Evolutionary conservation across 2,888 invertebrate genomes (phyloP).

Genomic region (Incurvaria masculella): DNA sequence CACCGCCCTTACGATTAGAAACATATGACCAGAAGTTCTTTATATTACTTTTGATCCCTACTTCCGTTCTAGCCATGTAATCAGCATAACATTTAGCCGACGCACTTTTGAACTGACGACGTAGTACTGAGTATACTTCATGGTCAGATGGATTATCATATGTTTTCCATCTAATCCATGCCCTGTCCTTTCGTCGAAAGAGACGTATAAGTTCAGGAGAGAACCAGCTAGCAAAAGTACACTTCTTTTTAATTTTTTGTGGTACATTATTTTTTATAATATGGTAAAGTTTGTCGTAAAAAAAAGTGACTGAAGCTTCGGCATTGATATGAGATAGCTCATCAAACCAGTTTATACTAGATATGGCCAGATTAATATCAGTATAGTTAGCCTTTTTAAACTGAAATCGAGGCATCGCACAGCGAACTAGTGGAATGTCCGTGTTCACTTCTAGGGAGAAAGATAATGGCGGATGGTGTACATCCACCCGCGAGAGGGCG

Average conservation of each 20-base stretch:
- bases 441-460: not conserved
- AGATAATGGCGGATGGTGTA: not conserved
- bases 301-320: not conserved
- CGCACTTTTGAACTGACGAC: conserved; percentile 11
- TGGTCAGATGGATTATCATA: conserved; percentile 12
- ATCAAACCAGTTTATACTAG: not conserved
- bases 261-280: conserved; percentile 12
- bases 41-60: conserved; percentile 8
- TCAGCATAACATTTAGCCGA: conserved; percentile 6
- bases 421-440: not conserved
- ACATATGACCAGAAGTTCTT: conserved; percentile 12
- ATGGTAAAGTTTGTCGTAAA: conserved; percentile 9
- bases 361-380: not conserved
- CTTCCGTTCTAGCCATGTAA: conserved; percentile 9
- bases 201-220: conserved; percentile 9
- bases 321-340: not conserved
- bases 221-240: conserved; percentile 10
- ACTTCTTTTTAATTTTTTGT: conserved; percentile 1
- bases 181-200: conserved; percentile 11
- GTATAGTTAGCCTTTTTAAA: not conserved
- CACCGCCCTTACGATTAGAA: not conserved
- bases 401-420: not conserved
- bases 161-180: conserved; percentile 14
- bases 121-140: conserved; percentile 8
- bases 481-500: not conserved